Conservation (phyloP, 2,113 vertebrate species). For the Romanogobio albipinnatus region DNA sequence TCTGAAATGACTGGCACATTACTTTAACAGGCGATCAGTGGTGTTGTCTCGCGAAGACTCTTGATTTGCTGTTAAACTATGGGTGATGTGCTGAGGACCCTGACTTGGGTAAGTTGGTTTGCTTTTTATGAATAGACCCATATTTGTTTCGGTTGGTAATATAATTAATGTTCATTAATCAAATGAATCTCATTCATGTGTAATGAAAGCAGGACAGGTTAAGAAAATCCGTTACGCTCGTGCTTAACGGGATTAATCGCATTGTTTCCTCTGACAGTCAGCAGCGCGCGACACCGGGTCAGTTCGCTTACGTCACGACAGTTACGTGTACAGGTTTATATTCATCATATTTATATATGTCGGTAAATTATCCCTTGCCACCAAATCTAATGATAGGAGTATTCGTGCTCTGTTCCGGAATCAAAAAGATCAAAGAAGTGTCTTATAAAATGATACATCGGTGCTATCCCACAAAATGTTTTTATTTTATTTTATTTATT, state of each 20-base stretch:
- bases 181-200: not conserved
- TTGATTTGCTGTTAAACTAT: not conserved
- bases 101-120: not conserved
- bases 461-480: no score
- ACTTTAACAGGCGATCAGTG: not conserved
- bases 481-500: no score
- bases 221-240: not conserved
- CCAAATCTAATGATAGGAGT: no score
- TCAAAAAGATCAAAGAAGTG: no score
- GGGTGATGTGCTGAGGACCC: not conserved
- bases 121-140: not conserved
- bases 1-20: not conserved
- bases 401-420: no score
- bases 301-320: not conserved
- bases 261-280: not conserved
- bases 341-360: not conserved
- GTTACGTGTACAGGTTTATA: not conserved
- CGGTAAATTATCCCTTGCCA: not conserved
- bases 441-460: no score
- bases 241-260: slow-evolving; percentile 3
- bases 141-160: not conserved
- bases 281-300: not conserved
- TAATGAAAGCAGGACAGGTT: slow-evolving; percentile 6
- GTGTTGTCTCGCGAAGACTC: not conserved
- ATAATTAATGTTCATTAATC: not conserved